phyloP scores from a whole-genome alignment of 2,888 invertebrate species.

The Agrotis puta region DNA sequence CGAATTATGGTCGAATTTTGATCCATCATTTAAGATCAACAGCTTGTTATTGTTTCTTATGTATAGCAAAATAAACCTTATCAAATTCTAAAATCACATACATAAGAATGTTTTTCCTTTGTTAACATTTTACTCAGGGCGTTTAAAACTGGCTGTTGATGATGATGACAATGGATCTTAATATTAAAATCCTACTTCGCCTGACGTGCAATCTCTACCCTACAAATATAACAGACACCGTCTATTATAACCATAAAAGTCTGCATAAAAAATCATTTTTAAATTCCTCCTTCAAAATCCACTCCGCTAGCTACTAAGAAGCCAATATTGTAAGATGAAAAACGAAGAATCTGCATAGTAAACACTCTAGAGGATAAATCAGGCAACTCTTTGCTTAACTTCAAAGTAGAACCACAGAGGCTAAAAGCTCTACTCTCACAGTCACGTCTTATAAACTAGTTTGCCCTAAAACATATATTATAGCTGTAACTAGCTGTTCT shows the following conservation, averaged over 20 bases:
- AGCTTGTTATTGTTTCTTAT: no score
- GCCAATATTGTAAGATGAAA: constrained; percentile 57
- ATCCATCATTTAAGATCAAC: no score
- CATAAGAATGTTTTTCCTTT: no score
- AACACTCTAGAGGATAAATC: constrained; percentile 35
- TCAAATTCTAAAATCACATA: no score
- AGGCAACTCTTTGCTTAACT: constrained; percentile 31
- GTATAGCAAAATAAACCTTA: no score
- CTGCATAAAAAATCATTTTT: constrained; percentile 21
- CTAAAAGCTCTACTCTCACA: constrained; percentile 45
- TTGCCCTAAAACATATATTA: constrained; percentile 23
- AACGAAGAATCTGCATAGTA: constrained; percentile 50
- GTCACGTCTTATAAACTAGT: constrained; percentile 36
- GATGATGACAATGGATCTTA: not conserved
- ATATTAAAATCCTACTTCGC: not conserved
- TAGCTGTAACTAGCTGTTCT: not conserved
- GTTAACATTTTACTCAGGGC: no score
- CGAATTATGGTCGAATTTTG: no score
- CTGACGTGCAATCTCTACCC: not conserved
- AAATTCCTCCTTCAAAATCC: constrained; percentile 28
- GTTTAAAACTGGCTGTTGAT: no score
- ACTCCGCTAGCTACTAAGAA: constrained; percentile 36
- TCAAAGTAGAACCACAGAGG: constrained; percentile 41
- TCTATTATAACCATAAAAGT: constrained; percentile 4
- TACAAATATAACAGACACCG: not conserved